Base-by-base conservation (phyloP, 2,113 vertebrate species). In the Holacanthus passer region DNA sequence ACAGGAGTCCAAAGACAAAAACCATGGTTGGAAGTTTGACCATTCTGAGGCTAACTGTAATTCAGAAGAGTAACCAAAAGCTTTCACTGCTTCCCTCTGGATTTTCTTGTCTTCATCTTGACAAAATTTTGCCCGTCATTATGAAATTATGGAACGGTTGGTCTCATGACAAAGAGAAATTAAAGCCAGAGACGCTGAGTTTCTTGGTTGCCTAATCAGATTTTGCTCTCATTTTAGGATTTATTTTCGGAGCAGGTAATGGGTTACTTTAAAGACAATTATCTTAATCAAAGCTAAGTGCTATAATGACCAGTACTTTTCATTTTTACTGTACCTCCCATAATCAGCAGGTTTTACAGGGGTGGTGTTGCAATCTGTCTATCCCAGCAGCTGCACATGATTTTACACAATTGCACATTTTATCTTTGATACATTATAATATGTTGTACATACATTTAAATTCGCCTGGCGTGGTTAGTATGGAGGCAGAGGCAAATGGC, bases 1-100 rank as follows among this genome's bases (percentile, higher is more conserved):
- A 92, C 79, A 92, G 88, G 60, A 73, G 90, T 77, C 82, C 66
- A 60, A 78, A 90, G 80, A 89, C 85, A 89, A 94, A 92, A 91
- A 90, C 88, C 82, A 60, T 83, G 82, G 87, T 83, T 83, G 71
- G 77, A 87, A 75, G 86, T 72, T 80, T 87, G 83, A 91, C 92
- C 87, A 78, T 55, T 65, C 74, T 87, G 79, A 82, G 74, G 81
- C 75, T 55, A 56, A 68, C 68, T 84, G 70, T n/a, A 70, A 75
- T 79, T 92, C 81, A 91, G 82, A 90, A 88, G 83, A 89, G 82
- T 65, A 90, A 88, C 80, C 47, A 69, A 77, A 88, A 75, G 43
- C 76, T 59, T 37, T 78, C 69, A 35, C 53, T 88, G 45, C 60
- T 73, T 50, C 73, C 58, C 45, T 69, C n/a, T 73, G 68, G 19